phyloP scores from a whole-genome alignment of 64 coral and sea anemone species.

The Anthopleura sola region DNA sequence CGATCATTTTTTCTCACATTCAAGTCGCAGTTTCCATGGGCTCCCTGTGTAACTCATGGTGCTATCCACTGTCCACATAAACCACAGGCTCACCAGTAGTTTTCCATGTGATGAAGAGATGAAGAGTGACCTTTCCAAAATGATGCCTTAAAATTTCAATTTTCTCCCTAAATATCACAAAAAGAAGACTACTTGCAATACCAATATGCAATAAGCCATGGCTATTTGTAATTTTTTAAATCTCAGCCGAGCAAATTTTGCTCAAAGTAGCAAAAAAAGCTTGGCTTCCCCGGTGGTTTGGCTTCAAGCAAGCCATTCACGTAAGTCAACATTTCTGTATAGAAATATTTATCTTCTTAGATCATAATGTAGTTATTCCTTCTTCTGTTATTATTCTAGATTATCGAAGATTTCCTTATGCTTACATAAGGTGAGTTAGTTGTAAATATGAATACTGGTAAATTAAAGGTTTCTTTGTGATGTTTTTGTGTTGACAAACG shows the following conservation, averaged over 20 bases:
- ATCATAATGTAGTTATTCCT: neutral
- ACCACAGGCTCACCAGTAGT: neutral
- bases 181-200: neutral
- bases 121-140: neutral
- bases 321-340: neutral
- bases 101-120: neutral
- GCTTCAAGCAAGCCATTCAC: neutral
- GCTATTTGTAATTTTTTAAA: neutral
- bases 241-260: conserved; percentile 12
- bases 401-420: neutral
- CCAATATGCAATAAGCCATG: neutral
- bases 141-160: neutral
- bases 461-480: neutral
- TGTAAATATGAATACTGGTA: neutral
- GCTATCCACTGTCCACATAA: neutral
- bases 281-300: neutral
- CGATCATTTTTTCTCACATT: no score
- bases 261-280: neutral
- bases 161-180: neutral
- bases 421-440: neutral
- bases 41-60: neutral
- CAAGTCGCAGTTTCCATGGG: no score
- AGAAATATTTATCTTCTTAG: neutral
- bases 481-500: neutral
- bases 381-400: neutral